Evolutionary conservation across 2,797 vertebrate genomes (phyloP), one percentile per base, ranked within the genome.

Genomic region (Iguana delicatissima): DNA sequence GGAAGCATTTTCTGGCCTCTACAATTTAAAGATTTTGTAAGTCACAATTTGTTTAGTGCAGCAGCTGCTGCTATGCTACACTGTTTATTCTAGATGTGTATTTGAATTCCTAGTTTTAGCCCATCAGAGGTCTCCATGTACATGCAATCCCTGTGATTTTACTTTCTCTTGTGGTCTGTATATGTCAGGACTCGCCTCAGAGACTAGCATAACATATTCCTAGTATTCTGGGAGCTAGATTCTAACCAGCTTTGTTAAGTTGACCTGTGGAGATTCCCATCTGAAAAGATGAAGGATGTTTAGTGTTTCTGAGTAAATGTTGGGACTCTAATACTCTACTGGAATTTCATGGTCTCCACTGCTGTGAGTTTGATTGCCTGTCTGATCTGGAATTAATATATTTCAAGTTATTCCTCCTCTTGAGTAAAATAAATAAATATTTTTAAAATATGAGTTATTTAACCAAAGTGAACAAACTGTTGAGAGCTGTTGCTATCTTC

Each of bases 11-110:
- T 97, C 98, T 73, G 98, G 99, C 85, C 99, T 99, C 94, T 97
- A 98, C 96, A 98, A 97, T 96, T 98, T 99, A 94, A 99, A 98
- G 98, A 98, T 98, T 88, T 96, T 99, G 99, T 99, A 97, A 98
- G 98, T 99, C 97, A 55, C 89, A 64, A 8, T 1, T n/a, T 92
- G 20, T 79, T 67, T 0, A 50, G 22, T 57, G 5, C 87, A 35
- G 35, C 76, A 16, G 52, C 76, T 85, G 2, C 1, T 79, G 6
- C 10, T 69, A 13, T 3, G 0, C 14, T 79, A 6, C 2, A 42
- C 72, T 77, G 14, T 32, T 10, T 69, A 79, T 18, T 82, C n/a
- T 64, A 69, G 14, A 69, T 20, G n/a, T 57, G 80, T 55, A 77
- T 72, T 79, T 86, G 85, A 73, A n/a, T 29, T 35, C 64, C 46